phyloP scores from a whole-genome alignment of 1,140 invertebrate genomes.

The Saccostrea echinata region DNA sequence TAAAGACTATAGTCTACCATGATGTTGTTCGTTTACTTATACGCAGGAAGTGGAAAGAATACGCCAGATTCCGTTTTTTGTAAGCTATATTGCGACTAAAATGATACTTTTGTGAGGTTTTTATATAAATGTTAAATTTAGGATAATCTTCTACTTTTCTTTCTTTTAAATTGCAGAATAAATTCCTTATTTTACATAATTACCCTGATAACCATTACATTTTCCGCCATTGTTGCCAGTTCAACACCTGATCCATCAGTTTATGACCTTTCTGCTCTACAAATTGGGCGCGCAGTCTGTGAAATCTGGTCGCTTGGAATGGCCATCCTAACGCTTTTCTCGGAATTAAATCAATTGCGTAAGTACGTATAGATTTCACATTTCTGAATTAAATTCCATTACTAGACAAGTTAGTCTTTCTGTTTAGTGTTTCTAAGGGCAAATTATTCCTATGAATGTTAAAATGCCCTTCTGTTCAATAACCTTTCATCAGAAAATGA shows the following conservation, averaged over 20 bases:
- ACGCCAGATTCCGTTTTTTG: slow-evolving; percentile 69
- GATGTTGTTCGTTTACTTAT: slow-evolving; percentile 70
- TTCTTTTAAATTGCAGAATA: slow-evolving; percentile 60
- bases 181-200: slow-evolving; percentile 68
- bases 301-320: slow-evolving; percentile 62
- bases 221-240: slow-evolving; percentile 65
- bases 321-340: slow-evolving; percentile 60
- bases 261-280: slow-evolving; percentile 61
- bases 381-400: not conserved
- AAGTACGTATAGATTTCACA: slow-evolving; percentile 62
- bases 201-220: slow-evolving; percentile 65
- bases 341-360: slow-evolving; percentile 72
- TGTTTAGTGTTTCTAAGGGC: too few relatives aligned
- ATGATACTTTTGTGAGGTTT: not conserved
- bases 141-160: not conserved
- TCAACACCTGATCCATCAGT: slow-evolving; percentile 57
- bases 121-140: not conserved
- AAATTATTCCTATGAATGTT: too few relatives aligned
- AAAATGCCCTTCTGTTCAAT: too few relatives aligned
- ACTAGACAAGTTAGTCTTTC: too few relatives aligned
- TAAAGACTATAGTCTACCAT: slow-evolving; percentile 70
- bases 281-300: slow-evolving; percentile 66
- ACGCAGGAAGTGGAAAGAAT: slow-evolving; percentile 72
- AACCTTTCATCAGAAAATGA: too few relatives aligned
- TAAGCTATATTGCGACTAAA: slow-evolving; percentile 37